Percentiles rank a stretch among this genome's conserved stretches.
Conservation (phyloP, 2,113 vertebrate species). For the Zosterops lateralis region DNA sequence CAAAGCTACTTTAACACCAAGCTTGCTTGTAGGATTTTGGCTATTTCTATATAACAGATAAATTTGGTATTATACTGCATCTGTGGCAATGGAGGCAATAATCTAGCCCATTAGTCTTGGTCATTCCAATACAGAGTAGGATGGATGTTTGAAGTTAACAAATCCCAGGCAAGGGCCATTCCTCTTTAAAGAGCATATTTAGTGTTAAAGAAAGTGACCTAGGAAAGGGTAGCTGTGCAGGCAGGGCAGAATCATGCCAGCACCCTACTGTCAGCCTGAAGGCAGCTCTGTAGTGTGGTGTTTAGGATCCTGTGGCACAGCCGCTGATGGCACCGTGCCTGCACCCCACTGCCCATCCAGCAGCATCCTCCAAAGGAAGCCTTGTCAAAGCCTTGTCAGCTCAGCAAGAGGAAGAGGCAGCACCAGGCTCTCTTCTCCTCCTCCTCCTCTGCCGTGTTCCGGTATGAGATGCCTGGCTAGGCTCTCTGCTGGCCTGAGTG, state of each 20-base stretch:
- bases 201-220: not conserved
- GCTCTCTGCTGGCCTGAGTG: accelerated
- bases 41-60: not conserved
- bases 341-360: not conserved
- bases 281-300: not conserved
- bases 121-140: not conserved
- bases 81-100: not conserved
- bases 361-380: not conserved
- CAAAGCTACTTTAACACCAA: not conserved
- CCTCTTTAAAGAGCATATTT: not conserved
- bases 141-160: not conserved
- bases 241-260: not conserved
- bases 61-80: not conserved
- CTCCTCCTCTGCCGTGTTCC: accelerated
- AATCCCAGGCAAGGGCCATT: not conserved
- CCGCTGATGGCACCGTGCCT: accelerated
- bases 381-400: not conserved
- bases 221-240: not conserved
- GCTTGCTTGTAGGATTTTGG: not conserved
- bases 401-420: not conserved
- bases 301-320: accelerated
- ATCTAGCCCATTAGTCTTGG: not conserved
- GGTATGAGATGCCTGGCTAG: not conserved
- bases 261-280: accelerated
- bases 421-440: not conserved